Evolutionary conservation across 1,140 invertebrate species (phyloP).

Genomic region (Hylyphantes graminicola): DNA sequence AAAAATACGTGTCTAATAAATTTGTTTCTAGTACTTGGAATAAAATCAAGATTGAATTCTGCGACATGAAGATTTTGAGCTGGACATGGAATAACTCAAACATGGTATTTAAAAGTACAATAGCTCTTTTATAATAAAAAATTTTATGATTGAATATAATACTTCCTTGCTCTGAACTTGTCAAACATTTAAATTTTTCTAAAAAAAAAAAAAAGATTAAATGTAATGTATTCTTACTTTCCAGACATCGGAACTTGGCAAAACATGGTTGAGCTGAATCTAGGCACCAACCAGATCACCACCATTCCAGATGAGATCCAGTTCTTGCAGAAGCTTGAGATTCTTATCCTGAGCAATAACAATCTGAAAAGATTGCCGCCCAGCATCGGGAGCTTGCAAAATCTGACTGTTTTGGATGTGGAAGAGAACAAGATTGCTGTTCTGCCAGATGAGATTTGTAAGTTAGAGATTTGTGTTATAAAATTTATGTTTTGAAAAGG

Average conservation of each 20-base stretch:
- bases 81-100: no score
- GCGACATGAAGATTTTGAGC: no score
- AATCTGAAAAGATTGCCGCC: slow-evolving; percentile 79
- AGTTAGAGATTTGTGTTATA: slow-evolving; percentile 61
- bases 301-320: slow-evolving; percentile 98
- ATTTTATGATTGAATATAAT: neutral
- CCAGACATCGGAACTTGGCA: slow-evolving; percentile 91
- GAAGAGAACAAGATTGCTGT: slow-evolving; percentile 96
- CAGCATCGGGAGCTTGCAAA: slow-evolving; percentile 90
- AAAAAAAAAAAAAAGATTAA: no score
- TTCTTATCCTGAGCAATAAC: slow-evolving; percentile 97
- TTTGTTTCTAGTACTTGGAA: no score
- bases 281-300: slow-evolving; percentile 94
- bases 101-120: neutral
- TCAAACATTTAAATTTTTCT: neutral
- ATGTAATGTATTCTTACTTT: slow-evolving; percentile 35
- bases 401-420: slow-evolving; percentile 92
- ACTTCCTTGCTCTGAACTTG: neutral
- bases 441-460: slow-evolving; percentile 91
- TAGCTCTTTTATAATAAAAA: neutral
- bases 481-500: neutral
- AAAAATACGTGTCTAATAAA: no score
- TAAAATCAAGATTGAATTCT: no score
- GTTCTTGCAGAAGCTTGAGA: slow-evolving; percentile 93
- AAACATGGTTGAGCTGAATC: slow-evolving; percentile 96